Conservation (phyloP, 2,888 invertebrate species). For the Urechis unicinctus region DNA sequence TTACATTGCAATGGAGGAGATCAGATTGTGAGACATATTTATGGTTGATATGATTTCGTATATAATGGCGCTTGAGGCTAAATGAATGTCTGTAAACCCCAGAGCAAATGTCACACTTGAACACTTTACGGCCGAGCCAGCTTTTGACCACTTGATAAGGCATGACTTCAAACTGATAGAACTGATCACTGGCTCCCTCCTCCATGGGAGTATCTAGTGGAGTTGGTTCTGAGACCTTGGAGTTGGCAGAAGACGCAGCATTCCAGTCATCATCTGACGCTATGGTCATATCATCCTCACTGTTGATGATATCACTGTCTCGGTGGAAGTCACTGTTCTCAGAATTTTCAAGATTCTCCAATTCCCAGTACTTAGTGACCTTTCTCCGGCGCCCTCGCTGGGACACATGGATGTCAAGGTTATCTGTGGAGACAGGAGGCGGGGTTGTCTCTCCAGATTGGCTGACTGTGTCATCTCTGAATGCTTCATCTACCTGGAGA, state of each 20-base stretch:
- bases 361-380: conserved; percentile 15
- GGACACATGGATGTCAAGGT: conserved; percentile 8
- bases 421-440: too few relatives aligned
- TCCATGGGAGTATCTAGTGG: not conserved
- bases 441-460: too few relatives aligned
- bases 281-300: not conserved
- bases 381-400: conserved; percentile 9
- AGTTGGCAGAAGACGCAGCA: not conserved
- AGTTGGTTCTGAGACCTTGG: not conserved
- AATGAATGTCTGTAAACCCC: conserved; percentile 53
- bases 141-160: conserved; percentile 11
- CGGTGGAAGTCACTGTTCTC: conserved; percentile 1
- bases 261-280: conserved; percentile 1
- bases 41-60: conserved; percentile 53
- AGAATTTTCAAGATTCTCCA: conserved; percentile 4
- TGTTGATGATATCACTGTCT: conserved; percentile 4
- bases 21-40: conserved; percentile 50
- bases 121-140: conserved; percentile 47
- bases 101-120: conserved; percentile 55
- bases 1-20: conserved; percentile 48
- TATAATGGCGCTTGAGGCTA: conserved; percentile 55
- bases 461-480: too few relatives aligned
- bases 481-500: too few relatives aligned
- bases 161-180: conserved; percentile 20
- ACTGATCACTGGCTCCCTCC: not conserved